Evolutionary conservation across 2,888 invertebrate genomes (phyloP).

Genomic region (Lepidochrysops patricia): DNA sequence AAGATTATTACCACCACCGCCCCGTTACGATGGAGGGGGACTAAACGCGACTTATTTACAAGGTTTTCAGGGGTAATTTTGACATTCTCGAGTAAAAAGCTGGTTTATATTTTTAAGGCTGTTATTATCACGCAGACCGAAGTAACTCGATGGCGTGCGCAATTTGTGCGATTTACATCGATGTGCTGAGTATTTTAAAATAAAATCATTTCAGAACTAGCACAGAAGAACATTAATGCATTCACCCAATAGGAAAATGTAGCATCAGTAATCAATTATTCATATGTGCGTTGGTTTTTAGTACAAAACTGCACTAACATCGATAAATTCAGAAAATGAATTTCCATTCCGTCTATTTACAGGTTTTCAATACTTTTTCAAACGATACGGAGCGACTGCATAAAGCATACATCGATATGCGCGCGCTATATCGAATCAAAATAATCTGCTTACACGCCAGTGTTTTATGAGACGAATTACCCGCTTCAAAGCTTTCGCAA

Average conservation of each 20-base stretch:
- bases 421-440: constrained; percentile 17
- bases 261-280: constrained; percentile 5
- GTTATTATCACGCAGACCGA: not conserved
- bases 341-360: constrained; percentile 8
- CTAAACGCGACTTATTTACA: not conserved
- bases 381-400: not conserved
- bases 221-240: not conserved
- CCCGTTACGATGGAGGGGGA: not conserved
- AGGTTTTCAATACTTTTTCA: constrained; percentile 4
- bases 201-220: not conserved
- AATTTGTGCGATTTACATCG: not conserved
- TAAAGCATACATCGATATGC: constrained; percentile 11
- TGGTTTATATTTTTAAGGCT: not conserved
- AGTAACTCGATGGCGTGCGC: not conserved
- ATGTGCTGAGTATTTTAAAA: not conserved
- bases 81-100: not conserved
- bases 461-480: constrained; percentile 27
- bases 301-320: not conserved
- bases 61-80: not conserved
- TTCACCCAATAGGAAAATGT: not conserved
- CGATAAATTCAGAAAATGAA: constrained; percentile 6
- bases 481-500: constrained; percentile 30
- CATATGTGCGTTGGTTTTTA: constrained; percentile 1
- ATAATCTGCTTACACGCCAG: constrained; percentile 26
- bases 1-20: not conserved